Percentiles rank a stretch among this genome's conserved stretches.
Conservation (phyloP, 2,113 vertebrate species). For the Naja naja region DNA sequence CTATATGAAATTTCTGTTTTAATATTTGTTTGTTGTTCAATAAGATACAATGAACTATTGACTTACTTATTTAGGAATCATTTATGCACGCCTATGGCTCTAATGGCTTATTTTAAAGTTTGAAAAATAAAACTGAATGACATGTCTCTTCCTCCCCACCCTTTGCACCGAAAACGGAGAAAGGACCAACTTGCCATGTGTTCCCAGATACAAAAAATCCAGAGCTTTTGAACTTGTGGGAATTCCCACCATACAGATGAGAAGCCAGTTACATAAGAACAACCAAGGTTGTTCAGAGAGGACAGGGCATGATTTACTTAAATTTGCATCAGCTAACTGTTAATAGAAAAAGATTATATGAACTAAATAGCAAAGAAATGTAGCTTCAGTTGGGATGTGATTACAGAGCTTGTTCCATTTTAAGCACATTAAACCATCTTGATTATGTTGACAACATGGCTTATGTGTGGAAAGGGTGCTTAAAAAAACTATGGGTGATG, state of each 20-base stretch:
- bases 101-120: slow-evolving; percentile 39
- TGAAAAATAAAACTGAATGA: slow-evolving; percentile 28
- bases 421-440: not conserved
- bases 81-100: slow-evolving; percentile 49
- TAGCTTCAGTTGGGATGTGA: not conserved
- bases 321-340: not conserved
- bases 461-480: not conserved
- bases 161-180: slow-evolving; percentile 21
- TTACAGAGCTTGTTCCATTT: not conserved
- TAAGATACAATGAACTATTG: slow-evolving; percentile 49
- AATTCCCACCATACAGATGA: not conserved
- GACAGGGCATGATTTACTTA: not conserved
- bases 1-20: slow-evolving; percentile 64
- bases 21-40: slow-evolving; percentile 59
- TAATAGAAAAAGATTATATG: not conserved
- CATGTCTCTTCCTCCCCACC: not conserved
- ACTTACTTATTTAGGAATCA: slow-evolving; percentile 52
- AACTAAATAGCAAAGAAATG: not conserved
- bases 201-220: not conserved
- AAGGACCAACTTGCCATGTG: not conserved
- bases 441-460: not conserved
- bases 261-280: not conserved
- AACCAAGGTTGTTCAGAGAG: not conserved
- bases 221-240: not conserved
- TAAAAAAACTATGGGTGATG: not conserved